A percentile compares a stretch with the other conserved stretches of the same genome.
These are phyloP conservation scores for Bombus vancouverensis DNA, from an alignment of 1,140 invertebrate genomes.

Conservation along the genomic window DNA sequence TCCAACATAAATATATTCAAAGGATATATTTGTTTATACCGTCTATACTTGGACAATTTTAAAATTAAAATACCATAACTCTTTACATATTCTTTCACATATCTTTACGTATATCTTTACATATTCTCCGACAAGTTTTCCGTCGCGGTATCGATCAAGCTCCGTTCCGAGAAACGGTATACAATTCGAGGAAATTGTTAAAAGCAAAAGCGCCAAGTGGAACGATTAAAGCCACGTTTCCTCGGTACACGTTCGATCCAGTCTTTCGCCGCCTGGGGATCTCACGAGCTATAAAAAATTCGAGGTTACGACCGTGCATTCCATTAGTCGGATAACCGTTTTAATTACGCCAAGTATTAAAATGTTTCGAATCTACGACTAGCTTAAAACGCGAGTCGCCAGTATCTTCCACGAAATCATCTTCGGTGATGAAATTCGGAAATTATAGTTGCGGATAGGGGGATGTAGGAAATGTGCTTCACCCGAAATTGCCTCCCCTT, in stretches of 20 bases:
- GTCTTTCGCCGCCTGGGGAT: neutral
- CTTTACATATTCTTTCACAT: too few relatives aligned
- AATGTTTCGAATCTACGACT: constrained; percentile 23
- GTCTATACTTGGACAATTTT: too few relatives aligned
- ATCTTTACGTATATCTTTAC: neutral
- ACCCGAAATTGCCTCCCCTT: neutral
- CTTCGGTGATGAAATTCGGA: neutral
- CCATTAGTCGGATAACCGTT: constrained; percentile 21
- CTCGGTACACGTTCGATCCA: neutral
- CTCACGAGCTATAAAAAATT: constrained; percentile 35
- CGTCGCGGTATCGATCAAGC: constrained; percentile 47
- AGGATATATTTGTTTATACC: too few relatives aligned
- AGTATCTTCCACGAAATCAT: neutral
- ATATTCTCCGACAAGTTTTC: constrained; percentile 35
- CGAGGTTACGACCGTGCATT: constrained; percentile 14
- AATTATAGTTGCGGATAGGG: constrained; percentile 17
- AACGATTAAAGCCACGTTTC: constrained; percentile 26
- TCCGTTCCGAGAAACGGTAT: constrained; percentile 42
- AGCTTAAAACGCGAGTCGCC: neutral
- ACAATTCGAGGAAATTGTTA: neutral
- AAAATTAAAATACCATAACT: too few relatives aligned
- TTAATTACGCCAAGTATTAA: constrained; percentile 8
- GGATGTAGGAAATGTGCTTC: neutral
- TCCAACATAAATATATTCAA: too few relatives aligned
- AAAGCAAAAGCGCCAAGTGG: constrained; percentile 18